Evolutionary conservation across 2,113 vertebrate genomes (phyloP).

Genomic region (Candoia aspera): DNA sequence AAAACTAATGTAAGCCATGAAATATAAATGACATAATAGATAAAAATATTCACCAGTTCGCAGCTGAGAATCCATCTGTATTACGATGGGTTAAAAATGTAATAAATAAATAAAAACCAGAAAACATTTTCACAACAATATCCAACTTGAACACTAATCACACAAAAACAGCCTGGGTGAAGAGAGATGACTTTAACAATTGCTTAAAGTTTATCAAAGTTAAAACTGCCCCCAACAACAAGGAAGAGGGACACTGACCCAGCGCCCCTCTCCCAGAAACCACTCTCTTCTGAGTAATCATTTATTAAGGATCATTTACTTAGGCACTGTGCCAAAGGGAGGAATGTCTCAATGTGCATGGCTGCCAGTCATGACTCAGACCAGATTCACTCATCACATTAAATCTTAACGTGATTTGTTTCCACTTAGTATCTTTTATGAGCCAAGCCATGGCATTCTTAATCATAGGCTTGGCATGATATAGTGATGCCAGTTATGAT

Average conservation of each 20-base stretch:
- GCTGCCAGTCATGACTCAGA: not conserved
- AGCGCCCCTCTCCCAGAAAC: not conserved
- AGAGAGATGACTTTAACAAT: not conserved
- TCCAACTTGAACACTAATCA: not conserved
- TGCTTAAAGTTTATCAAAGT: not conserved
- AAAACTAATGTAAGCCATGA: not conserved
- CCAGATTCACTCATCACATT: not conserved
- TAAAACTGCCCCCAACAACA: not conserved
- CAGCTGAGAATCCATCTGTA: not conserved
- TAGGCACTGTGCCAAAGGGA: not conserved
- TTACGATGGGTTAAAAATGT: not conserved
- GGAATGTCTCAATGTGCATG: not conserved
- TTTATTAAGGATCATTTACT: not conserved
- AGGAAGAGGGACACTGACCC: not conserved
- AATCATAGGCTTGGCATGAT: too few relatives aligned
- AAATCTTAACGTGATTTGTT: too few relatives aligned
- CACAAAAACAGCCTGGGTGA: not conserved
- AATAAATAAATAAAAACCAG: not conserved
- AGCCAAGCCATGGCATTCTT: too few relatives aligned
- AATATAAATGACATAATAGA: not conserved
- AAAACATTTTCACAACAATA: not conserved
- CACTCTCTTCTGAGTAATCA: not conserved
- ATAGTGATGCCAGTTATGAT: too few relatives aligned
- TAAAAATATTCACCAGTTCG: not conserved
- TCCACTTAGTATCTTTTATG: too few relatives aligned